Percentiles rank a stretch among this genome's conserved stretches.
Evolutionary conservation across 2,797 vertebrate genomes (phyloP).

Genomic region (Danio albolineatus): DNA sequence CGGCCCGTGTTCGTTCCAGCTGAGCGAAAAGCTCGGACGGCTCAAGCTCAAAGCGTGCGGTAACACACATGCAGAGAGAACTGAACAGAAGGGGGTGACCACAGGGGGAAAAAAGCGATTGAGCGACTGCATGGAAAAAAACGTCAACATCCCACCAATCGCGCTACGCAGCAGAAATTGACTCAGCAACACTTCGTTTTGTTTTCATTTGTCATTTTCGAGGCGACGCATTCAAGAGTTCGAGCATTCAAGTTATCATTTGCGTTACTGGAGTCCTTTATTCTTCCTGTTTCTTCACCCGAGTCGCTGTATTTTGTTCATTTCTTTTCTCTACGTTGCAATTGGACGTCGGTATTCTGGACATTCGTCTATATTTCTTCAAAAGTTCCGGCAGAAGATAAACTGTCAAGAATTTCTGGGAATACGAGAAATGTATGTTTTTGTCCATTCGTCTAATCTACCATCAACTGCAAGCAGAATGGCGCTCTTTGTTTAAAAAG

Average conservation of each 20-base stretch:
- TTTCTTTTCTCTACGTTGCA: slow-evolving; percentile 9
- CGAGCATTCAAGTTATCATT: slow-evolving; percentile 46
- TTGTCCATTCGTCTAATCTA: slow-evolving; percentile 8
- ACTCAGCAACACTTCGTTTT: slow-evolving; percentile 60
- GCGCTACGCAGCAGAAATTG: slow-evolving; percentile 64
- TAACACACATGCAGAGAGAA: slow-evolving; percentile 47
- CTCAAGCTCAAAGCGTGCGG: slow-evolving; percentile 67
- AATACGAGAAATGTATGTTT: slow-evolving; percentile 23
- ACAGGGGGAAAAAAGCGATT: slow-evolving; percentile 54
- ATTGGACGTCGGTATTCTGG: slow-evolving; percentile 11
- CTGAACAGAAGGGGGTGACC: slow-evolving; percentile 34
- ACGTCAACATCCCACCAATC: slow-evolving; percentile 79
- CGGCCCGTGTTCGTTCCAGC: slow-evolving; percentile 83
- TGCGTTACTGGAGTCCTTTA: slow-evolving; percentile 29
- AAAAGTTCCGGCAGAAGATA: slow-evolving; percentile 26
- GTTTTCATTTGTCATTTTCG: slow-evolving; percentile 66
- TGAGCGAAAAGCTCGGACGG: slow-evolving; percentile 75
- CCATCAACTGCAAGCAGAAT: slow-evolving; percentile 27
- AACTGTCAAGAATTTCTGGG: slow-evolving; percentile 18
- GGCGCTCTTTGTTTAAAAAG: slow-evolving; percentile 13
- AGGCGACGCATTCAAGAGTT: slow-evolving; percentile 47
- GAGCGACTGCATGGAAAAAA: slow-evolving; percentile 74
- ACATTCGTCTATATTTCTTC: neutral
- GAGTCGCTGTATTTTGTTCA: slow-evolving; percentile 5
- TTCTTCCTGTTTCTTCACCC: slow-evolving; percentile 24